Percentiles rank a stretch among this genome's conserved stretches.
Conservation (phyloP, 2,113 vertebrate species). For the Cyanistes caeruleus region DNA sequence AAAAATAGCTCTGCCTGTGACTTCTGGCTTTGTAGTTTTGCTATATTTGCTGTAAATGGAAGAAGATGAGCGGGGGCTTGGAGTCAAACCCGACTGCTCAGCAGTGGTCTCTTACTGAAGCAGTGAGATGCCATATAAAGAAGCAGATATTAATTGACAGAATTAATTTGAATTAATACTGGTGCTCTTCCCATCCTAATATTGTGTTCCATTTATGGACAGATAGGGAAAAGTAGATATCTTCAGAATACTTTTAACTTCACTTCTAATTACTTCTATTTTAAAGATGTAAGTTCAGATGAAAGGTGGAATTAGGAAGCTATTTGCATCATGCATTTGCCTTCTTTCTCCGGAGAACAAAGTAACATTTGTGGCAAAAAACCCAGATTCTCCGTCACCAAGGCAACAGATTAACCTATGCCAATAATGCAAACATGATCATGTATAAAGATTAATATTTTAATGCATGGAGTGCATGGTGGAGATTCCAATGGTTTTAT, state of each 20-base stretch:
- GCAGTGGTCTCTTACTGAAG: background rate
- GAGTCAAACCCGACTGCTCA: background rate
- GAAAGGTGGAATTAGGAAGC: background rate
- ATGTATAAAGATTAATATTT: background rate
- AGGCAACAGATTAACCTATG: background rate
- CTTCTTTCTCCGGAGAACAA: background rate
- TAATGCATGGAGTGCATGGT: no score
- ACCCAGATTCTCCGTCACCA: background rate
- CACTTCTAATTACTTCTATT: background rate
- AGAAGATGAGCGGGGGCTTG: background rate
- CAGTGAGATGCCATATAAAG: background rate
- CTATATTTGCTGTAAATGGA: background rate
- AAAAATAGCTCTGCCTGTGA: constrained; percentile 43
- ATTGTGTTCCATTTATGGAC: background rate
- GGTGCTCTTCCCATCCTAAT: background rate
- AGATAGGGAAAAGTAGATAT: background rate
- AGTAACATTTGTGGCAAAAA: background rate
- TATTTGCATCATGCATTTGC: background rate
- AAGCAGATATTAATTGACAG: background rate
- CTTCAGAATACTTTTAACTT: background rate
- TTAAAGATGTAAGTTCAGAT: background rate
- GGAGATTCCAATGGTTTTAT: background rate
- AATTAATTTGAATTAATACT: background rate
- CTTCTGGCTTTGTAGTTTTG: constrained; percentile 18
- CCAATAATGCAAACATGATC: background rate